Conservation (phyloP, 2,888 invertebrate genomes). For the Thalpophila matura region DNA sequence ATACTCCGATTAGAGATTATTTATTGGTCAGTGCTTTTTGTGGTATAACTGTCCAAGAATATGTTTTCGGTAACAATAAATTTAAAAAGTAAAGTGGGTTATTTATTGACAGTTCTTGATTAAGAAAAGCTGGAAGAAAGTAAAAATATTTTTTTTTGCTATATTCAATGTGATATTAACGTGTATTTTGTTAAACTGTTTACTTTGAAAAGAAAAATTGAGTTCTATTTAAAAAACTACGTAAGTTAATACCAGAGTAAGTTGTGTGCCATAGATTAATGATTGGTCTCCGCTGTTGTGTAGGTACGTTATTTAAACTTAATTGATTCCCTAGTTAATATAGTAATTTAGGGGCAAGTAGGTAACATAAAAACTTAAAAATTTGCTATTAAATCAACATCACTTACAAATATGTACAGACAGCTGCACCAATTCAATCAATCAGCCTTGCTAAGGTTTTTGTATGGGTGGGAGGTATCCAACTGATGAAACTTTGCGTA, state of each 20-base stretch:
- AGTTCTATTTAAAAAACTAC: no score
- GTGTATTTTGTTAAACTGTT: no score
- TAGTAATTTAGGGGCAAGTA: slow-evolving; percentile 4
- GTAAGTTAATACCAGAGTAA: no score
- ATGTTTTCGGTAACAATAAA: neutral
- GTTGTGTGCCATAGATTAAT: no score
- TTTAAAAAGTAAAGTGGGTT: neutral
- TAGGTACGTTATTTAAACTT: no score
- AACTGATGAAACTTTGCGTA: no score
- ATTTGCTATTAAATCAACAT: slow-evolving; percentile 8
- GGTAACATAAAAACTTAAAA: slow-evolving; percentile 17
- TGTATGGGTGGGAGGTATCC: no score
- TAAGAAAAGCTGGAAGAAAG: neutral
- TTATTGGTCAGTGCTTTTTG: slow-evolving; percentile 10
- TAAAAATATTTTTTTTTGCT: neutral
- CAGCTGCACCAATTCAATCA: no score
- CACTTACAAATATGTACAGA: no score
- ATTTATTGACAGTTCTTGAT: neutral
- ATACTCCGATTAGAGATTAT: slow-evolving; percentile 30
- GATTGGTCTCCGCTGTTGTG: no score
- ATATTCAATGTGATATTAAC: no score
- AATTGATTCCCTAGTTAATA: slow-evolving; percentile 28
- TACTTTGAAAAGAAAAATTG: neutral
- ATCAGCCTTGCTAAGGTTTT: no score
- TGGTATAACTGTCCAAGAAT: neutral